phyloP scores from a whole-genome alignment of 2,888 invertebrate species.

The Lycaena phlaeas region DNA sequence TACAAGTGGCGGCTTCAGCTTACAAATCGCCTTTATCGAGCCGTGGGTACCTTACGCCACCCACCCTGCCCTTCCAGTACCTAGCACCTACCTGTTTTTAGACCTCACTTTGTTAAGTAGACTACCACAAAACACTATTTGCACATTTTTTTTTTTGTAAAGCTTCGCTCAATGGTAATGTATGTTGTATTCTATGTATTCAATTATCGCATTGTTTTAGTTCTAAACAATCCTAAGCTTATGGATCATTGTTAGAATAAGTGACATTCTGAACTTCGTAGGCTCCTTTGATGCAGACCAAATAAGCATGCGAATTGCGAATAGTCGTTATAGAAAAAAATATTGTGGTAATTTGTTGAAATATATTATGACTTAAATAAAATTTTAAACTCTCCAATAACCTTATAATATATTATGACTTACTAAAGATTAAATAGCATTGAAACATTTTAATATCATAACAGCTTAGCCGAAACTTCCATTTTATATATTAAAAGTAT shows the following conservation, averaged over 20 bases:
- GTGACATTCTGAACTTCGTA: background rate
- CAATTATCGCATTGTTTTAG: constrained; percentile 3
- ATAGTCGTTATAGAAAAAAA: constrained; percentile 1
- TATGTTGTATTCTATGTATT: constrained; percentile 35
- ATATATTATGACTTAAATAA: background rate
- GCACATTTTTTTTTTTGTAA: constrained; percentile 43
- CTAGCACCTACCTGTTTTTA: constrained; percentile 44
- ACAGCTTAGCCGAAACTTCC: too few relatives aligned
- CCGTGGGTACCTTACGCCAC: constrained; percentile 67
- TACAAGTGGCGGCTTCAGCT: constrained; percentile 55
- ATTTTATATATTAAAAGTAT: too few relatives aligned
- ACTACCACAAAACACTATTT: constrained; percentile 40
- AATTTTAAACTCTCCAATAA: background rate
- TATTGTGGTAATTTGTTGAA: background rate
- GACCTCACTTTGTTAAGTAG: constrained; percentile 34
- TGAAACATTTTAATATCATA: too few relatives aligned
- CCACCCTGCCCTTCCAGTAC: constrained; percentile 43
- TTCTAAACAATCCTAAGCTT: constrained; percentile 4
- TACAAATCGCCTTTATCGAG: constrained; percentile 56
- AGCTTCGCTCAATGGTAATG: constrained; percentile 52
- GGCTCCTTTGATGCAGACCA: constrained; percentile 3
- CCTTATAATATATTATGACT: background rate
- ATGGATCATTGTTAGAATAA: constrained; percentile 8
- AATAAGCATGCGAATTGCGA: constrained; percentile 7
- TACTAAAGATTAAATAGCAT: too few relatives aligned